These are phyloP conservation scores for Sesia apiformis DNA, from an alignment of 2,888 invertebrate genomes.

Conservation along the genomic window DNA sequence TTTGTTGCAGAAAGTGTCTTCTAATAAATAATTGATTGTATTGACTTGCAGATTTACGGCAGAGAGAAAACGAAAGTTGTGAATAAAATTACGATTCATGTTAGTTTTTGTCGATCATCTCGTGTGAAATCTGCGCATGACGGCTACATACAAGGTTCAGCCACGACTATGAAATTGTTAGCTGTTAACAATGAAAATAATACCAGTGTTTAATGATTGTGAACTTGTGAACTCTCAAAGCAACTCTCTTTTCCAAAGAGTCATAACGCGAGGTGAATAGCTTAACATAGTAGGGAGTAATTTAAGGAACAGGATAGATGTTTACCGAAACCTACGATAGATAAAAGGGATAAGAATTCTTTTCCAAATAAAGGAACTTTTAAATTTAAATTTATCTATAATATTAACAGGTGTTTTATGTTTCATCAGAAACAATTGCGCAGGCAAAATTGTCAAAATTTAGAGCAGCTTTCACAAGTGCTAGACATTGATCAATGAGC, in stretches of 20 bases:
- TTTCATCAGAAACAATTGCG: no score
- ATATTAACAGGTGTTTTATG: no score
- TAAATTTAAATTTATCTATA: no score
- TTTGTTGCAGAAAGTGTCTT: background rate
- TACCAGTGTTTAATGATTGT: background rate
- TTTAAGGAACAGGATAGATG: no score
- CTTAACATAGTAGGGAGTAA: no score
- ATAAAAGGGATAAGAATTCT: no score
- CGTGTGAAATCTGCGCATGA: slow-evolving; percentile 43
- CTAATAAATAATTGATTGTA: slow-evolving; percentile 17
- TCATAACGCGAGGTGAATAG: no score
- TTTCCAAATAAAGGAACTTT: no score
- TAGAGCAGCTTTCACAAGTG: slow-evolving; percentile 33
- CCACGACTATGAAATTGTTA: background rate
- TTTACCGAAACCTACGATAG: no score
- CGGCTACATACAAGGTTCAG: background rate
- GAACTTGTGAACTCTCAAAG: no score
- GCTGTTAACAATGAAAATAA: no score
- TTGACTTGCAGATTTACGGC: slow-evolving; percentile 31
- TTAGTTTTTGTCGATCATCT: slow-evolving; percentile 50
- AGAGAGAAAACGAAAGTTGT: slow-evolving; percentile 55
- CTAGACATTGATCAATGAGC: slow-evolving; percentile 36
- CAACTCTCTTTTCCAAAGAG: no score
- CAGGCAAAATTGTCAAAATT: slow-evolving; percentile 7
- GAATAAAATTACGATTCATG: slow-evolving; percentile 39